Evolutionary conservation across 2,888 invertebrate species (phyloP).

Genomic region (Bruchidius siliquastri): DNA sequence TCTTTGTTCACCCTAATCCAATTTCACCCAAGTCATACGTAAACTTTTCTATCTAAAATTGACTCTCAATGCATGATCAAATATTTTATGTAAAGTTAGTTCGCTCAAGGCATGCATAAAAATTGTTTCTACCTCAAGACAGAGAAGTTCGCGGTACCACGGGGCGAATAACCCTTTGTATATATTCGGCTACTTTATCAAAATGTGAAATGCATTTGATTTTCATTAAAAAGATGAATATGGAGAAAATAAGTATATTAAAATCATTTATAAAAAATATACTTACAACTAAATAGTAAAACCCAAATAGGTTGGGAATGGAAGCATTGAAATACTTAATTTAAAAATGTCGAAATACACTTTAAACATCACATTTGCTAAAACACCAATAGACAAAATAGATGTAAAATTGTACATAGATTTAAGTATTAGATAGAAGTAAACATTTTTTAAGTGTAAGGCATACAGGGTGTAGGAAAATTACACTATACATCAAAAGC

Average conservation of each 20-base stretch:
- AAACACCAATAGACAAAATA: neutral
- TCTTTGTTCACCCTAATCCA: neutral
- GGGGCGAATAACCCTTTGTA: too few relatives aligned
- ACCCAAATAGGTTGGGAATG: neutral
- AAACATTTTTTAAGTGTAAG: neutral
- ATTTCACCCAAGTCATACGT: too few relatives aligned
- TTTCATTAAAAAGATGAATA: neutral
- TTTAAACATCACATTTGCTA: neutral
- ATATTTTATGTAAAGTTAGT: too few relatives aligned
- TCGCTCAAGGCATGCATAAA: too few relatives aligned
- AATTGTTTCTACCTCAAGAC: too few relatives aligned
- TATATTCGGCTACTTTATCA: too few relatives aligned
- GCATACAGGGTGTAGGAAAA: neutral
- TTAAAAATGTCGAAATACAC: neutral
- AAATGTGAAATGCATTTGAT: too few relatives aligned
- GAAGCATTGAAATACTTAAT: neutral
- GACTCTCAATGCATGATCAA: too few relatives aligned
- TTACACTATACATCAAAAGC: neutral
- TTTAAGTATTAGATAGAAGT: neutral
- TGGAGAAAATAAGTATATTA: neutral
- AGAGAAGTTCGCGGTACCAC: too few relatives aligned
- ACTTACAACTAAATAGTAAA: neutral
- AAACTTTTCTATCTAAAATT: too few relatives aligned
- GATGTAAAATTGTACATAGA: neutral
- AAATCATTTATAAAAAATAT: neutral